phyloP scores from a whole-genome alignment of 2,797 vertebrate genomes.

The Lutjanus campechanus region DNA sequence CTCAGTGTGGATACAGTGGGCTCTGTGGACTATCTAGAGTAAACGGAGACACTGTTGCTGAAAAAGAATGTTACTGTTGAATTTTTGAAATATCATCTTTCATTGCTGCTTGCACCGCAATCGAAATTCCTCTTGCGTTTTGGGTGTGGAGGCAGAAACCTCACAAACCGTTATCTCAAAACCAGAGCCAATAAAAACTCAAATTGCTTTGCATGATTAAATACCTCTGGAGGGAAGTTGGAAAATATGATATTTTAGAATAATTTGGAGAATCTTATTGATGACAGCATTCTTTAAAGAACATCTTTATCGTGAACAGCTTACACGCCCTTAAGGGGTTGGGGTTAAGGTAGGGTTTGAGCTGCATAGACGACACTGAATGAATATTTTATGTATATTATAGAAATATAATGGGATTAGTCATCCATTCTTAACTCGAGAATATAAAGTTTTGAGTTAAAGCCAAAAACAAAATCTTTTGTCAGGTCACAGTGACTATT shows the following conservation, averaged over 20 bases:
- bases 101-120: neutral
- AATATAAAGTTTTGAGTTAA: too few species aligned
- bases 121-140: neutral
- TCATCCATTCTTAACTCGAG: too few species aligned
- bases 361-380: too few species aligned
- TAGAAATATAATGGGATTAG: too few species aligned
- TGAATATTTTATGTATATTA: too few species aligned
- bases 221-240: neutral
- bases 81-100: neutral
- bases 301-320: too few species aligned
- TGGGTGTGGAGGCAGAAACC: neutral
- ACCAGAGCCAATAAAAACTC: neutral
- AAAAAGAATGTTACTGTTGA: neutral
- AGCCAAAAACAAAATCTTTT: too few species aligned
- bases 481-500: too few species aligned
- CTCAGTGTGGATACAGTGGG: neutral
- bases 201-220: neutral
- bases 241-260: neutral
- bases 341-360: too few species aligned
- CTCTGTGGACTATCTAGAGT: neutral
- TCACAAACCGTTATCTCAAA: neutral
- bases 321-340: too few species aligned
- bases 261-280: too few species aligned
- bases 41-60: conserved; percentile 1
- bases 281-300: too few species aligned